Percentiles rank a stretch among this genome's conserved stretches.
Evolutionary conservation across 35 echinoderm and acorn worm genomes (phyloP).

Genomic region (Heliocidaris tuberculata): DNA sequence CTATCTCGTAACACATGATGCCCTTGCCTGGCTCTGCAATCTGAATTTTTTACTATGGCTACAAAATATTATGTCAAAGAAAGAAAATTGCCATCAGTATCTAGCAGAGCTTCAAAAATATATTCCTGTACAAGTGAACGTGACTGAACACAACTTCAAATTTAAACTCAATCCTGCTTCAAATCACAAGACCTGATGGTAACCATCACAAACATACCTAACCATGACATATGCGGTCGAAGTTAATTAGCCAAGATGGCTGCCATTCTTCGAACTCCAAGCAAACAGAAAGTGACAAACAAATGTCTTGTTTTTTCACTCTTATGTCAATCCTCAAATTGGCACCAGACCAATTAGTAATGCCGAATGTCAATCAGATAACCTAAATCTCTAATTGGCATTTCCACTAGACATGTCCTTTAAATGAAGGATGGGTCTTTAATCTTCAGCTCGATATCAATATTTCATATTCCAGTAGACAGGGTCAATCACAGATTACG

Average conservation of each 20-base stretch:
- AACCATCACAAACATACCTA: background rate
- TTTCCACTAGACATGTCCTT: constrained; percentile 5
- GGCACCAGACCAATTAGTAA: background rate
- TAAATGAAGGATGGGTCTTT: background rate
- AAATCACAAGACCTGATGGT: background rate
- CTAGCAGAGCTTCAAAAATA: too few species aligned
- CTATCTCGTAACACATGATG: too few species aligned
- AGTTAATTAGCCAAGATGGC: background rate
- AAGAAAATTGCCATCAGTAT: too few species aligned
- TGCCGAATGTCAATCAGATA: constrained; percentile 1
- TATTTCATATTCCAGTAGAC: constrained; percentile 10
- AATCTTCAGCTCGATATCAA: background rate
- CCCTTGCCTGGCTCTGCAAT: too few species aligned
- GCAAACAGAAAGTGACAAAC: background rate
- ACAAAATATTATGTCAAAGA: too few species aligned
- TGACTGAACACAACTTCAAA: background rate
- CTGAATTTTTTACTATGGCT: too few species aligned
- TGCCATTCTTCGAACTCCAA: background rate
- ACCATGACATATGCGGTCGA: background rate
- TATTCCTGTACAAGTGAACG: too few species aligned
- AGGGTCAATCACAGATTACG: background rate
- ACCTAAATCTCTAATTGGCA: constrained; percentile 1
- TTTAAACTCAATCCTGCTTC: background rate
- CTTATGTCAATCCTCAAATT: background rate
- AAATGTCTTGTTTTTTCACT: background rate